Evolutionary conservation across 2,888 invertebrate species (phyloP), one percentile per base, ranked within the genome.

Genomic region (Synergus japonicus): DNA sequence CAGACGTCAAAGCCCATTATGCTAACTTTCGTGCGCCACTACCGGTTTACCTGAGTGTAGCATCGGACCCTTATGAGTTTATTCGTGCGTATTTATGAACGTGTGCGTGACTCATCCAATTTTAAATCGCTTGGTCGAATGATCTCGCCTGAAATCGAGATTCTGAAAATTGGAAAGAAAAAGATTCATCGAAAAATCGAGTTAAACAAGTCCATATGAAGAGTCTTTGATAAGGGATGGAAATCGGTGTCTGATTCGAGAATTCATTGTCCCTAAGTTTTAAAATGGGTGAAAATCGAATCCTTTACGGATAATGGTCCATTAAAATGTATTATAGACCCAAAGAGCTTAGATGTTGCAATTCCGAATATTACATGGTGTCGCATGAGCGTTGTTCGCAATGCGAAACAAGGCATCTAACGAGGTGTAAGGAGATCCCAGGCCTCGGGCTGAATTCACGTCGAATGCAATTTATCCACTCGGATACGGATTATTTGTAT

Each of bases 381-480:
- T 54, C 29, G 46, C 69, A 73, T n/a, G 44, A 66, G 66, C 69
- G 73, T 82, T 84, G 86, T 86, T 86, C 83, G 84, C 84, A 85
- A 86, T 85, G 84, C 84, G 87, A 73, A 87, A 89, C 87, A 89
- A 89, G 87, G 84, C 86, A 85, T 87, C 87, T 89, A 89, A 88
- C 88, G 88, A 89, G 88, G 83, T 86, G 87, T 85, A 87, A 89
- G 88, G 85, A 88, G 86, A 88, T 85, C 85, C 86, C 87, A 86
- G 82, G 82, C 86, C 87, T 86, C 83, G 82, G 85, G 88, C 83
- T 82, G 78, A 82, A 84, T 49, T 73, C 54, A 54, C 76, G 83
- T 80, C 86, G 84, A 86, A 85, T 88, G 83, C 85, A 81, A 85
- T 86, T 86, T 85, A 83, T 85, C 82, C 82, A 73, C 80, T 80